Conservation (phyloP, 2,113 vertebrate species). For the Peromyscus californicus region DNA sequence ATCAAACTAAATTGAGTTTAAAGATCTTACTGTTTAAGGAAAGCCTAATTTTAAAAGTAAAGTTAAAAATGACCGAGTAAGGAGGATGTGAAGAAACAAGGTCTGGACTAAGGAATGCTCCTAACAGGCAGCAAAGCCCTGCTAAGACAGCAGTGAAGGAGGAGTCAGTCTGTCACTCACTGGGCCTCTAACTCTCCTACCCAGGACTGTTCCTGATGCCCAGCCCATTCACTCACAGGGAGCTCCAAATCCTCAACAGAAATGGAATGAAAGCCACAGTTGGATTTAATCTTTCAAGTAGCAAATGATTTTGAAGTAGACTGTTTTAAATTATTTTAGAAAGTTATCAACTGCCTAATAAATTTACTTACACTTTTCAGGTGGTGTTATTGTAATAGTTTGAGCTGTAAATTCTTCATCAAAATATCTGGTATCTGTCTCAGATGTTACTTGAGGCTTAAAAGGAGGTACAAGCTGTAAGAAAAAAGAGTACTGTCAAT, state of each 20-base stretch:
- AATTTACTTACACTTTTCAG: slow-evolving; percentile 95
- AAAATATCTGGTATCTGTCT: slow-evolving; percentile 97
- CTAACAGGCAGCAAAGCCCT: background rate
- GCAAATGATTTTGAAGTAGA: background rate
- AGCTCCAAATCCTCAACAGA: background rate
- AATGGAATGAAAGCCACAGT: background rate
- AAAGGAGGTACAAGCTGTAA: slow-evolving; percentile 96
- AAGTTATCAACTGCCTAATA: background rate
- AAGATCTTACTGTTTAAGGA: background rate
- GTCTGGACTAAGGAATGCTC: background rate
- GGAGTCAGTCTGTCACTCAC: background rate
- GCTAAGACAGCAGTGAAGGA: background rate
- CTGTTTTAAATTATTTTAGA: background rate
- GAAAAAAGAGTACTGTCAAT: slow-evolving; percentile 73
- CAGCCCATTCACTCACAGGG: background rate
- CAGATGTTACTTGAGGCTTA: slow-evolving; percentile 98
- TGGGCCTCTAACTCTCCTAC: background rate
- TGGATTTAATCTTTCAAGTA: slow-evolving; percentile 8
- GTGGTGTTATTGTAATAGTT: slow-evolving; percentile 98
- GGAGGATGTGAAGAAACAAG: rapidly evolving
- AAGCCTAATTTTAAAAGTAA: slow-evolving; percentile 6
- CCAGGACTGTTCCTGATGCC: background rate
- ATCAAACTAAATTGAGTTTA: slow-evolving; percentile 15
- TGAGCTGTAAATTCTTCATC: slow-evolving; percentile 98
- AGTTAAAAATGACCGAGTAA: background rate